Conservation (phyloP, 2,797 vertebrate species). For the Crypturellus tataupa region DNA sequence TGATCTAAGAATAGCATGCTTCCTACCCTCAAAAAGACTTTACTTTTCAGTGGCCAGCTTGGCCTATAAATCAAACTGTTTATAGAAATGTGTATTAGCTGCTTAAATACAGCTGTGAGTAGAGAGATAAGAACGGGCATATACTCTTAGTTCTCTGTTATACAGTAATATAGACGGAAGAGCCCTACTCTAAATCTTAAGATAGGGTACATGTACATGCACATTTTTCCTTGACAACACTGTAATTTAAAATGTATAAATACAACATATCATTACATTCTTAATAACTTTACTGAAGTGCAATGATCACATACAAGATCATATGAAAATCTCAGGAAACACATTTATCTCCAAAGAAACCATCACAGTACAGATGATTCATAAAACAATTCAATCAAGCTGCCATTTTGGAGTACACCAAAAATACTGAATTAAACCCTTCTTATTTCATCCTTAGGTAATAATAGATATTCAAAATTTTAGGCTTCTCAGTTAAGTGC, state of each 20-base stretch:
- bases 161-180: background rate
- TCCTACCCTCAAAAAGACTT: conserved; percentile 6
- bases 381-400: background rate
- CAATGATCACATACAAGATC: background rate
- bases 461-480: background rate
- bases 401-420: conserved; percentile 18
- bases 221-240: conserved; percentile 49
- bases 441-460: background rate
- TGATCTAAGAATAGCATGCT: background rate
- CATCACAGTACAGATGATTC: background rate
- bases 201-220: background rate
- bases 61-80: conserved; percentile 63
- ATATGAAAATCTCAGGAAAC: conserved; percentile 44
- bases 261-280: background rate
- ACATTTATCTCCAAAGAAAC: background rate
- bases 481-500: background rate
- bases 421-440: background rate
- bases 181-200: conserved; percentile 44
- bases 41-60: conserved; percentile 10
- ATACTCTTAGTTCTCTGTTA: background rate
- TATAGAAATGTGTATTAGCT: conserved; percentile 46
- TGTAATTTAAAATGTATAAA: conserved; percentile 49
- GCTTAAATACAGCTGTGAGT: conserved; percentile 67
- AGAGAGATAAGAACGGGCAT: conserved; percentile 34
- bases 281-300: conserved; percentile 15